Conservation (phyloP, 2,888 invertebrate genomes). For the Microctonus aethiopoides region DNA sequence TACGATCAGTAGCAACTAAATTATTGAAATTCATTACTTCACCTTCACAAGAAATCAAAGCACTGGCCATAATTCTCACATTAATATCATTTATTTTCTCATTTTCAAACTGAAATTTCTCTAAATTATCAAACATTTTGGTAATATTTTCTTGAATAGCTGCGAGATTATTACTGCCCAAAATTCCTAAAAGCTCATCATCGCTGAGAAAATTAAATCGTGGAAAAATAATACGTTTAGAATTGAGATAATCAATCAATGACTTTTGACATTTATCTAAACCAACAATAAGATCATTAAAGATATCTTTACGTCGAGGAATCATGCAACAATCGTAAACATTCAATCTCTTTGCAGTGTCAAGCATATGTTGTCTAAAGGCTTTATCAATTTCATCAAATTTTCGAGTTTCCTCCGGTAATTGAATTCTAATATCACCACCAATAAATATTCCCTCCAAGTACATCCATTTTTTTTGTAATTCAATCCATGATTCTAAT, state of each 20-base stretch:
- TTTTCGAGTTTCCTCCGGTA: constrained; percentile 90
- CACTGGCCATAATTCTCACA: constrained; percentile 77
- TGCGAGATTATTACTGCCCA: constrained; percentile 85
- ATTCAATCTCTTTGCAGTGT: constrained; percentile 82
- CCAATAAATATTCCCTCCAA: constrained; percentile 92
- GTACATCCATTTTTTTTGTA: constrained; percentile 92
- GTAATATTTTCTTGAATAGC: constrained; percentile 94
- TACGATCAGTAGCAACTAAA: constrained; percentile 79
- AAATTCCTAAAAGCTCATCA: constrained; percentile 88
- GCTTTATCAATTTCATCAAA: constrained; percentile 89
- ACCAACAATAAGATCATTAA: constrained; percentile 78
- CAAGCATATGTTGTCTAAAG: constrained; percentile 87
- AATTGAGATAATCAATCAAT: constrained; percentile 88
- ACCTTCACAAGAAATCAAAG: constrained; percentile 88
- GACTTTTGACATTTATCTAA: constrained; percentile 93
- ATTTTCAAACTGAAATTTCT: constrained; percentile 76
- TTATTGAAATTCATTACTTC: constrained; percentile 87
- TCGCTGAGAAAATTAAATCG: constrained; percentile 95
- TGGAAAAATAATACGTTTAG: constrained; percentile 88
- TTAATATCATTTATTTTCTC: constrained; percentile 68
- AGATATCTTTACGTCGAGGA: constrained; percentile 79
- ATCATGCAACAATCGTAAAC: constrained; percentile 84
- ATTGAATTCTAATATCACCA: constrained; percentile 86
- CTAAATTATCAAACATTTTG: constrained; percentile 95
- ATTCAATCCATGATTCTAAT: constrained; percentile 86